phyloP scores from a whole-genome alignment of 1,140 invertebrate species.

The Pinna nobilis region DNA sequence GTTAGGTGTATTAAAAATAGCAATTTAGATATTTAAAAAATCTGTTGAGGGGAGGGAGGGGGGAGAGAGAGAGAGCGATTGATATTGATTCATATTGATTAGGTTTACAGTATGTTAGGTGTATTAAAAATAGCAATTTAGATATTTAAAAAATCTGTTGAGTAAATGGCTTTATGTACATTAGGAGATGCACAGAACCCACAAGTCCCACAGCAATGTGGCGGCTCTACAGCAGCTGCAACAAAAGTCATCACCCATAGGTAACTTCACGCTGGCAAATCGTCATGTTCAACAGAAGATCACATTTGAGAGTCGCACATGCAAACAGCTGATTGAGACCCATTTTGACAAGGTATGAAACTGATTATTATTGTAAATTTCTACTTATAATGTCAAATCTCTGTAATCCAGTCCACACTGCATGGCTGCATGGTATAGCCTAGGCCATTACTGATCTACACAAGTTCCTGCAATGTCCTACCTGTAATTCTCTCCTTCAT shows the following conservation, averaged over 20 bases:
- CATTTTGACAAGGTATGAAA: slow-evolving; percentile 86
- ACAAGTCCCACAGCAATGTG: slow-evolving; percentile 49
- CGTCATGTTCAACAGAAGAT: slow-evolving; percentile 52
- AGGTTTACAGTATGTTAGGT: too few species aligned
- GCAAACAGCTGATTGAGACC: slow-evolving; percentile 87
- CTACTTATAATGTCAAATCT: background rate
- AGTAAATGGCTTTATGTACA: background rate
- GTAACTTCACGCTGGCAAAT: slow-evolving; percentile 52
- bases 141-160: background rate
- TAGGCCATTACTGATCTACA: too few species aligned
- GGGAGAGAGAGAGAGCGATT: too few species aligned
- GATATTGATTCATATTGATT: too few species aligned
- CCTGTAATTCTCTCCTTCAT: too few species aligned
- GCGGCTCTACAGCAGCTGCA: slow-evolving; percentile 70
- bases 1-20: too few species aligned
- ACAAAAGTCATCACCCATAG: slow-evolving; percentile 67
- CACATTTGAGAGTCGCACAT: slow-evolving; percentile 88
- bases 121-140: too few species aligned
- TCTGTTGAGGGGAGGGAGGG: too few species aligned
- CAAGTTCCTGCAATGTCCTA: too few species aligned
- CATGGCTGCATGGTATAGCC: background rate
- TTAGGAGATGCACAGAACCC: slow-evolving; percentile 39
- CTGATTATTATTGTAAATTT: background rate
- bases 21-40: background rate
- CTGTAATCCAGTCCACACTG: background rate